phyloP scores from a whole-genome alignment of 37 sponge, comb jelly and placozoan species.

The Axinella damicornis region DNA sequence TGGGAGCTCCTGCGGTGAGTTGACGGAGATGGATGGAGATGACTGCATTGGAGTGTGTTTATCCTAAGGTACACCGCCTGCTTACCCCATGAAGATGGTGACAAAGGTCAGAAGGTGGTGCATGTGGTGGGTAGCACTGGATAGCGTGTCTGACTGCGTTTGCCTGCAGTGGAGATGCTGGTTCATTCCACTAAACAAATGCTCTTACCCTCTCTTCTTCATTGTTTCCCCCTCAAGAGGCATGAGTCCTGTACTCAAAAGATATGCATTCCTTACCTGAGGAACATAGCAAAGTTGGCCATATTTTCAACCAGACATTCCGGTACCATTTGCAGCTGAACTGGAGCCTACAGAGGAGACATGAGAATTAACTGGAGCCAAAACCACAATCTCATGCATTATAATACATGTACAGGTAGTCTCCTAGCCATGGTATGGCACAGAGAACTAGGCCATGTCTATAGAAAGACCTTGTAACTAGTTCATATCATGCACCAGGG shows the following conservation, averaged over 20 bases:
- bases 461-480: not conserved
- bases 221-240: no score
- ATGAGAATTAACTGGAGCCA: not conserved
- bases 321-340: slow-evolving; percentile 29
- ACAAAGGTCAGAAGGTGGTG: slow-evolving; percentile 54
- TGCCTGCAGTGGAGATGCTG: slow-evolving; percentile 45
- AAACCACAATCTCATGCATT: no score
- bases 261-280: slow-evolving; percentile 38
- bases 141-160: not conserved
- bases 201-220: no score
- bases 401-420: no score
- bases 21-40: not conserved
- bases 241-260: no score
- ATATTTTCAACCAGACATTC: slow-evolving; percentile 74
- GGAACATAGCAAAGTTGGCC: slow-evolving; percentile 52
- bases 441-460: not conserved
- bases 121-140: not conserved
- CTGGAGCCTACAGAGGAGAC: slow-evolving; percentile 20
- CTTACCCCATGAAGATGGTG: slow-evolving; percentile 65
- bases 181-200: no score
- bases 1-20: slow-evolving; percentile 54
- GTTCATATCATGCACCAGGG: no score
- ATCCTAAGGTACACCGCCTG: not conserved
- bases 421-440: no score
- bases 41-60: no score